These are phyloP conservation scores for Drosophila emarginata DNA, from an alignment of 2,888 invertebrate genomes.

Conservation along the genomic window DNA sequence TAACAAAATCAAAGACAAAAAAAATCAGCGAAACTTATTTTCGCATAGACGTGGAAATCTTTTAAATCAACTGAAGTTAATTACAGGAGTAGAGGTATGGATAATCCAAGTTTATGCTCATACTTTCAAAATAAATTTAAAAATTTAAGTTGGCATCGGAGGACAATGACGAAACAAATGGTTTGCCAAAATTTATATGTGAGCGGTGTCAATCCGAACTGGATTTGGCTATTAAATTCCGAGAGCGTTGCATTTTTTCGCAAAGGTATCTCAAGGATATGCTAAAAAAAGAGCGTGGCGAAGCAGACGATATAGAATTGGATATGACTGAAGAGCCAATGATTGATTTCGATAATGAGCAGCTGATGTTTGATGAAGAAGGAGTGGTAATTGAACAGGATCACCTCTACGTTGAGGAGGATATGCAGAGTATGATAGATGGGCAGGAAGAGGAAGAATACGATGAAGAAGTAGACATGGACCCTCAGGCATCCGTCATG, in stretches of 20 bases:
- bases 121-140: neutral
- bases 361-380: neutral
- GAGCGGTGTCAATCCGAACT: constrained; percentile 59
- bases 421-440: neutral
- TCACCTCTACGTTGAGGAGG: neutral
- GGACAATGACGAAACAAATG: constrained; percentile 13
- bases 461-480: neutral
- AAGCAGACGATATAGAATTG: neutral
- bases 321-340: neutral
- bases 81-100: constrained; percentile 64
- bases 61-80: constrained; percentile 35
- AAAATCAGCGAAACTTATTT: constrained; percentile 52
- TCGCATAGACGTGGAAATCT: constrained; percentile 50
- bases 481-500: constrained; percentile 23
- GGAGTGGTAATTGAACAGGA: neutral
- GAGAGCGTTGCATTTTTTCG: constrained; percentile 66
- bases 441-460: neutral
- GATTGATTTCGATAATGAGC: neutral
- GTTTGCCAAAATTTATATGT: constrained; percentile 53
- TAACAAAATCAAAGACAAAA: constrained; percentile 61
- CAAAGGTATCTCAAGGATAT: constrained; percentile 56
- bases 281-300: constrained; percentile 17
- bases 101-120: neutral
- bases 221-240: constrained; percentile 64
- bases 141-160: constrained; percentile 33